Percentiles rank a stretch among this genome's conserved stretches.
These are phyloP conservation scores for Drosophila funebris DNA, from an alignment of 1,140 invertebrate genomes.

Conservation along the genomic window DNA sequence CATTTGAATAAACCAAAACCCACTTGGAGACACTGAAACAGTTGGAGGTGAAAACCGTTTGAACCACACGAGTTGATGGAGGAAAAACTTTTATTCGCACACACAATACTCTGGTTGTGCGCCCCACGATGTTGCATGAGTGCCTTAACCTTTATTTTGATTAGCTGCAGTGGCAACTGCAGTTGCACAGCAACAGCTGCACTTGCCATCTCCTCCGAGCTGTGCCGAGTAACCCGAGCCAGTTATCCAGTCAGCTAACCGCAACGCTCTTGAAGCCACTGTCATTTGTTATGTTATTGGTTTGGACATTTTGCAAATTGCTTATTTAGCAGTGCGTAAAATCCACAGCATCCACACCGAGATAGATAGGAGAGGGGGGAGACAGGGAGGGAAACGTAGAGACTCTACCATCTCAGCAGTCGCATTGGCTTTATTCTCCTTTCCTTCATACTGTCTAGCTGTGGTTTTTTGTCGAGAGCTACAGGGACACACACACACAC, in stretches of 20 bases:
- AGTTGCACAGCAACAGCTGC: slow-evolving; percentile 5
- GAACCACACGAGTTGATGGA: slow-evolving; percentile 26
- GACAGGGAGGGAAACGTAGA: not conserved
- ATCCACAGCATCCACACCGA: slow-evolving; percentile 50
- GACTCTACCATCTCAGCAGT: not conserved
- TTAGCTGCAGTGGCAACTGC: slow-evolving; percentile 30
- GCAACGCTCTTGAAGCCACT: slow-evolving; percentile 49
- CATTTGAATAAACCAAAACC: slow-evolving; percentile 11
- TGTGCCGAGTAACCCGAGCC: slow-evolving; percentile 1
- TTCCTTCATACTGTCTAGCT: not conserved
- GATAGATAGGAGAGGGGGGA: not conserved
- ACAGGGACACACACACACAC: slow-evolving; percentile 6
- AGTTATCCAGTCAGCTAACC: slow-evolving; percentile 49
- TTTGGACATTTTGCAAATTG: slow-evolving; percentile 83
- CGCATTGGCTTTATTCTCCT: not conserved
- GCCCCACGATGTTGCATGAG: slow-evolving; percentile 11
- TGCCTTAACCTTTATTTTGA: slow-evolving; percentile 59
- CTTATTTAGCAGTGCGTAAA: slow-evolving; percentile 82
- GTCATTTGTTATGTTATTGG: slow-evolving; percentile 82
- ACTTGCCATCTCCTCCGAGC: slow-evolving; percentile 2
- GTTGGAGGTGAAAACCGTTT: slow-evolving; percentile 14
- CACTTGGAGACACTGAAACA: not conserved
- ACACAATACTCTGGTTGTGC: not conserved
- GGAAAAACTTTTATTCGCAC: slow-evolving; percentile 44
- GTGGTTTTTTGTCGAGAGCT: slow-evolving; percentile 24